Evolutionary conservation across 1,140 invertebrate species (phyloP), one percentile per base, ranked within the genome.

Genomic region (Drosophila lini): DNA sequence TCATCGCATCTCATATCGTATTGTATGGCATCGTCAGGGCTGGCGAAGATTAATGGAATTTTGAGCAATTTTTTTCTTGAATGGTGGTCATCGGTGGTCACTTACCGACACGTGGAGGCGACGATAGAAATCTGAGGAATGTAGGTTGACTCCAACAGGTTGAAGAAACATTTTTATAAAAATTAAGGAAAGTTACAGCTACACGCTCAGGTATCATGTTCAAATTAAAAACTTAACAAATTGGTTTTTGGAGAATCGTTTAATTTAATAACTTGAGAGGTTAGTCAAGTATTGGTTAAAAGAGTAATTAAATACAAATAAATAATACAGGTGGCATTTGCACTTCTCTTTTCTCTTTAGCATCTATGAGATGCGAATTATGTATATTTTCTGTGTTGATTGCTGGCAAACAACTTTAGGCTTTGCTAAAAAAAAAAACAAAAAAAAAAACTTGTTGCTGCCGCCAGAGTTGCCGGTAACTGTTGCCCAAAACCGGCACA

Each of bases 401-500:
- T 50, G 52, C 36, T 25, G 31, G 16, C 38, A 56, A 57, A 65
- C 60, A 62, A 63, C 34, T 47, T 56, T 8, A n/a, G 47, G 60
- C 13, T 13, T 28, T 50, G 42, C 42, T 41, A 36, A 36, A 19
- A 50, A 44, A 70, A 78, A 84, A 22, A 3, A 22, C 1, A 22
- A 44, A 22, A 3, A 22, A 22, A 22, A 44, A 70, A 78, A 84
- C 78, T 81, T 85, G 78, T 79, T 81, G 82, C 75, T 34, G 16
- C 52, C n/a, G 82, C 65, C 31, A 16, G 7, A 22, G 34, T 38
- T 79, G 78, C 50, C 63, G 52, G 70, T 40, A 68, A 57, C 31
- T 67, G 52, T 74, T 78, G 48, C 48, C 59, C 41, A 41, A 82
- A 86, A 82, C 76, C 71, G 65, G 70, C 73, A 68, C 64, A 74